Evolutionary conservation across 2,113 vertebrate species (phyloP).

Genomic region (Tor tambroides): DNA sequence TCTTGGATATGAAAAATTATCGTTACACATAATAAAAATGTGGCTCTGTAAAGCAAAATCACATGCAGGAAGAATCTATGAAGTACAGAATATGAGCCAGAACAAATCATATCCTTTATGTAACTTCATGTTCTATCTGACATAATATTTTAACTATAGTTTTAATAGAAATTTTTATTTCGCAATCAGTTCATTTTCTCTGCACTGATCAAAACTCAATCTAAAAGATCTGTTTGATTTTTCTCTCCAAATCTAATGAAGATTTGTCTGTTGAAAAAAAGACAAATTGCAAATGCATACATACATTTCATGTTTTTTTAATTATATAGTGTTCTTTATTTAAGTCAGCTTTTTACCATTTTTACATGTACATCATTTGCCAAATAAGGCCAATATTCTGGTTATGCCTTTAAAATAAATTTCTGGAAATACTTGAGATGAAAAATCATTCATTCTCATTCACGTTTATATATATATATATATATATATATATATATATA

Average conservation of each 20-base stretch:
- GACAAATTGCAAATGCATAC: background rate
- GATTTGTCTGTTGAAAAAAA: background rate
- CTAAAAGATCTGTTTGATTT: background rate
- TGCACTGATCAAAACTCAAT: too few relatives aligned
- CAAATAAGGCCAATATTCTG: background rate
- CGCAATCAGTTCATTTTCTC: background rate
- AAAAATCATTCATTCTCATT: background rate
- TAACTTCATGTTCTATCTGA: background rate
- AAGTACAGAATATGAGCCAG: background rate
- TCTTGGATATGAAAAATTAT: background rate
- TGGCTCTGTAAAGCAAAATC: background rate
- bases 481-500: background rate
- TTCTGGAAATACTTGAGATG: background rate
- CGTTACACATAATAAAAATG: background rate
- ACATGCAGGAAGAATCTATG: background rate
- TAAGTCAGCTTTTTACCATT: background rate
- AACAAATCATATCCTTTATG: background rate
- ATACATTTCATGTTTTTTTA: background rate
- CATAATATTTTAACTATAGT: background rate
- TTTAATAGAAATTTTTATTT: background rate
- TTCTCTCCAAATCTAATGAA: background rate
- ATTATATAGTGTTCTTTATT: background rate
- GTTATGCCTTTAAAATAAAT: background rate
- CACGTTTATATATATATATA: background rate
- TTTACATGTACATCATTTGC: background rate